Evolutionary conservation across 2,888 invertebrate genomes (phyloP), one percentile per base, ranked within the genome.

Genomic region (Falcaria lacertinaria): DNA sequence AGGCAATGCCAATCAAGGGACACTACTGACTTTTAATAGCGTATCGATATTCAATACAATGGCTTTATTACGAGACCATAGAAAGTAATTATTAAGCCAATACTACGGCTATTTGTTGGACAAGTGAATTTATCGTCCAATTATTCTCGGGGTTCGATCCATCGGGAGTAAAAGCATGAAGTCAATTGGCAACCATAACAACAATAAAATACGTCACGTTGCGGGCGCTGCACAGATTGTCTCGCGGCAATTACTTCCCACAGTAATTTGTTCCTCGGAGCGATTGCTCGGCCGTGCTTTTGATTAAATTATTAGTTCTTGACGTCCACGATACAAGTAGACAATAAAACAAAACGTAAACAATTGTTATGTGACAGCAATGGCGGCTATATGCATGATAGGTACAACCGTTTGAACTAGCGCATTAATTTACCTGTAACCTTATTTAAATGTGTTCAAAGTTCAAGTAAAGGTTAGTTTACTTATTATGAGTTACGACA

Each of bases 251-350:
- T 54, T 50, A 52, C 51, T 58, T 62, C 56, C 60, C 54, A 63
- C 57, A 44, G 48, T 59, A 55, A 61, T 60, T n/a, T 57, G 66
- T 53, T 45, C 46, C 59, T 55, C 40, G 45, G 36, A 53, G 46
- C 50, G 48, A 50, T 57, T 52, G 47, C 33, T 32, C 38, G 47
- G 33, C 43, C 45, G 52, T 56, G 57, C 49, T 63, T 73, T 68
- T 73, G 71, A 79, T 80, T 74, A 72, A 79, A 77, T 75, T 77
- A 80, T 78, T 76, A 67, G 61, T 59, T 48, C 44, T 48, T 39
- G 50, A 48, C 44, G 49, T 44, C 47, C 46, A 52, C 48, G 39
- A 43, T 45, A 11, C 28, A 11, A 13, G 43, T 43, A 40, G 38
- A 48, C 44, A 61, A 62, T 62, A 62, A n/a, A n/a, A n/a, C n/a